Conservation (phyloP, 2,113 vertebrate species). For the Rousettus leschenaultii region DNA sequence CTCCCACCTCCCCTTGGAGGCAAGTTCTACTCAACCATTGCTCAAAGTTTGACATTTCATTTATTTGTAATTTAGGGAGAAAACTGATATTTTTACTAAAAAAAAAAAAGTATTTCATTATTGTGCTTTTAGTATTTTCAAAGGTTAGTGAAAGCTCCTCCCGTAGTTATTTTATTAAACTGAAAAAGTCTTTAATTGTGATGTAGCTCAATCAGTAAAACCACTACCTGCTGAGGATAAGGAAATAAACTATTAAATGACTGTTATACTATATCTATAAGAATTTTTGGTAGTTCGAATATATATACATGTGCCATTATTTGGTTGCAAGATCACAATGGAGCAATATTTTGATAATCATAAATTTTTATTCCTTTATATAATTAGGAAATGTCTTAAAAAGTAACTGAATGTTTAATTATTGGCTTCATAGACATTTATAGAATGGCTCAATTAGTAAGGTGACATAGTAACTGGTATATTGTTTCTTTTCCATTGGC, state of each 20-base stretch:
- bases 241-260: not conserved
- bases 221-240: not conserved
- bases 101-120: not conserved
- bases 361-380: not conserved
- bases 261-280: not conserved
- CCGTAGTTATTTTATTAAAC: conserved; percentile 34
- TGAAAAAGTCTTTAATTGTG: not conserved
- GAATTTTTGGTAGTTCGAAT: not conserved
- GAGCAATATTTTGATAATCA: not conserved
- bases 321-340: not conserved
- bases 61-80: not conserved
- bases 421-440: not conserved
- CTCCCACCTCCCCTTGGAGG: accelerated
- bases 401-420: not conserved
- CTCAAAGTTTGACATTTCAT: conserved; percentile 6
- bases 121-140: conserved; percentile 5
- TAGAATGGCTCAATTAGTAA: not conserved
- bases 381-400: not conserved
- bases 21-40: not conserved
- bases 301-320: not conserved
- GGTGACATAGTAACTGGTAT: not conserved
- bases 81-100: not conserved
- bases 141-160: not conserved
- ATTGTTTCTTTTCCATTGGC: not conserved
- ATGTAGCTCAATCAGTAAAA: not conserved